Conservation (phyloP, 1,140 invertebrate genomes). For the Trypoxylus dichotomus region DNA sequence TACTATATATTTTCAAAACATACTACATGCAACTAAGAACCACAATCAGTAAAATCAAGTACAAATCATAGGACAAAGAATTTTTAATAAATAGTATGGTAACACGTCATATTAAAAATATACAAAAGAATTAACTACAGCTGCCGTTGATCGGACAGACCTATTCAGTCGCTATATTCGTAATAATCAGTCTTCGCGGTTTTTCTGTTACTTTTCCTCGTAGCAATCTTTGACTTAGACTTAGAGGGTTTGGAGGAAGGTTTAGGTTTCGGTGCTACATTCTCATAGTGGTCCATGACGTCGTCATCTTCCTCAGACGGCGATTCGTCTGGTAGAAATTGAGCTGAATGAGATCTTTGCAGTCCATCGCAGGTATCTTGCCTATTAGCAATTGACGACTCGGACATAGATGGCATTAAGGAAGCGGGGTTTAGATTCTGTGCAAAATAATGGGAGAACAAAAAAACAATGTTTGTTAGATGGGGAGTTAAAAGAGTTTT, state of each 20-base stretch:
- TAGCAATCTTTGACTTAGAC: background rate
- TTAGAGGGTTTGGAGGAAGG: slow-evolving; percentile 13
- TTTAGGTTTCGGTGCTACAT: slow-evolving; percentile 20
- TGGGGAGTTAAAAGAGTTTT: background rate
- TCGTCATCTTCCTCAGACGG: slow-evolving; percentile 35
- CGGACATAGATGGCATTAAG: slow-evolving; percentile 33
- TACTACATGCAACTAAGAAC: background rate
- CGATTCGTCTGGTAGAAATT: slow-evolving; percentile 28
- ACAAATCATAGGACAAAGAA: slow-evolving; percentile 14
- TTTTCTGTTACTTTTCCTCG: slow-evolving; percentile 35
- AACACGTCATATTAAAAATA: slow-evolving; percentile 30
- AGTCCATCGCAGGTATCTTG: slow-evolving; percentile 31
- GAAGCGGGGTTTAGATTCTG: slow-evolving; percentile 36
- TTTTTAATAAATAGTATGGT: slow-evolving; percentile 27
- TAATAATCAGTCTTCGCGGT: slow-evolving; percentile 32
- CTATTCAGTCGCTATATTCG: slow-evolving; percentile 32
- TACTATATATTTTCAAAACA: slow-evolving; percentile 2
- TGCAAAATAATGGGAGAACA: background rate
- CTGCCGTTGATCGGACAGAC: background rate
- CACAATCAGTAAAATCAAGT: background rate
- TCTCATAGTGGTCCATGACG: slow-evolving; percentile 34
- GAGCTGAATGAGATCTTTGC: slow-evolving; percentile 28
- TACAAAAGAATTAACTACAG: slow-evolving; percentile 29
- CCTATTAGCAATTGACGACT: slow-evolving; percentile 27
- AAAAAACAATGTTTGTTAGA: slow-evolving; percentile 32